A percentile compares a stretch with the other conserved stretches of the same genome.
phyloP scores from a whole-genome alignment of 2,113 vertebrate genomes.

The Otis tarda region DNA sequence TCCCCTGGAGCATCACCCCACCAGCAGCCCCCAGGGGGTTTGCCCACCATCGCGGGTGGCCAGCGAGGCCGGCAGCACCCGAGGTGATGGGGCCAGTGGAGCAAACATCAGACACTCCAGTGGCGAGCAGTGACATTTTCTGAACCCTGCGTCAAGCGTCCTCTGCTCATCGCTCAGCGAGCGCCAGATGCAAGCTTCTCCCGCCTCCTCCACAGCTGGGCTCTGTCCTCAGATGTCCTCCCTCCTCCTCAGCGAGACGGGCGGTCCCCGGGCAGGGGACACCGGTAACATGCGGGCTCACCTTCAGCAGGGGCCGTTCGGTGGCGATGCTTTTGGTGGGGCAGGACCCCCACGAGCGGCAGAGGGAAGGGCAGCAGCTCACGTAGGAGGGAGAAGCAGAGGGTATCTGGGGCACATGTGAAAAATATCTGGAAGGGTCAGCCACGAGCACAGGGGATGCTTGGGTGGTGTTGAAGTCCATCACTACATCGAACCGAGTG shows the following conservation, averaged over 20 bases:
- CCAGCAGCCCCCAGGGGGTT: too few relatives aligned
- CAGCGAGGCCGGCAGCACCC: not conserved
- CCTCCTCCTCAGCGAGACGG: not conserved
- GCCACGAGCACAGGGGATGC: accelerated
- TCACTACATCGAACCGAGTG: too few relatives aligned
- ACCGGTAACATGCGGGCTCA: not conserved
- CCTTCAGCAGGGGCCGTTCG: not conserved
- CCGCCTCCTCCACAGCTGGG: not conserved
- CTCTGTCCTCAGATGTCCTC: not conserved
- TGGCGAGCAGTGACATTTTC: not conserved
- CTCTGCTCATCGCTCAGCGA: not conserved
- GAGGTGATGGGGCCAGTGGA: not conserved
- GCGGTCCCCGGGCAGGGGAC: too few relatives aligned
- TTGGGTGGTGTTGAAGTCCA: not conserved
- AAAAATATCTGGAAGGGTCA: not conserved
- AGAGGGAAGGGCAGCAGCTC: not conserved
- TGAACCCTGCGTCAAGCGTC: not conserved
- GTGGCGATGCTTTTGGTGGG: accelerated
- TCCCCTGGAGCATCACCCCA: not conserved
- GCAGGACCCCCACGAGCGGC: accelerated
- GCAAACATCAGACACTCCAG: not conserved
- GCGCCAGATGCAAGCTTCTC: not conserved
- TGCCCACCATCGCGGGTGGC: not conserved
- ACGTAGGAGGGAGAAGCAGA: not conserved
- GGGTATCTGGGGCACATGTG: not conserved